Conservation (phyloP, 2,113 vertebrate genomes). For the Protobothrops mucrosquamatus region DNA sequence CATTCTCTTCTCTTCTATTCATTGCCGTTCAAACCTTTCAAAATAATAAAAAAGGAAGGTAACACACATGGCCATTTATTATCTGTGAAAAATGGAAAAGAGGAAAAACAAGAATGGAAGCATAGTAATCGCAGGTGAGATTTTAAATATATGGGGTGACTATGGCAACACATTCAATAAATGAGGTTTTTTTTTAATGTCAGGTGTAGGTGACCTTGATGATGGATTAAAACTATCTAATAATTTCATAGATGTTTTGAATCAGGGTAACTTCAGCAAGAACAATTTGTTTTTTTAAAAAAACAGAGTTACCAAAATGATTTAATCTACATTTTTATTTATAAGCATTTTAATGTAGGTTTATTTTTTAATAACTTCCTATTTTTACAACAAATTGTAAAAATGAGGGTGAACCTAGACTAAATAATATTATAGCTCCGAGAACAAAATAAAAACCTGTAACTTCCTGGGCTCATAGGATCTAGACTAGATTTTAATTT, state of each 20-base stretch:
- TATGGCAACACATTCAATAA: conserved; percentile 15
- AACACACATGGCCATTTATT: background rate
- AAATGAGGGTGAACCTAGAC: background rate
- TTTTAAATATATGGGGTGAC: conserved; percentile 19
- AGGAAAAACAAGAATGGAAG: conserved; percentile 5
- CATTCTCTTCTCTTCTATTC: background rate
- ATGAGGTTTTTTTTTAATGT: background rate
- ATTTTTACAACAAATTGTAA: background rate
- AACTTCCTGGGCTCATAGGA: background rate
- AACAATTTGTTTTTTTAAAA: background rate
- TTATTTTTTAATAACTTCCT: background rate
- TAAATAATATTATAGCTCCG: background rate
- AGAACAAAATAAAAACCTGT: background rate
- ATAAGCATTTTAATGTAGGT: background rate
- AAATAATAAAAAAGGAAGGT: background rate
- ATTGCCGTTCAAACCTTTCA: background rate
- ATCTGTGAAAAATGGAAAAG: conserved; percentile 20
- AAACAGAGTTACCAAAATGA: background rate
- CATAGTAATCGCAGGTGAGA: background rate
- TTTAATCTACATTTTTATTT: background rate
- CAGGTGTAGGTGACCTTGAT: background rate
- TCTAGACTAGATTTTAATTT: background rate
- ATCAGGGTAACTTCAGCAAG: background rate
- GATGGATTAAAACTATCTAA: background rate
- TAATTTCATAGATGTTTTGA: background rate